A percentile compares a stretch with the other conserved stretches of the same genome.
Evolutionary conservation across 2,888 invertebrate species (phyloP).

Genomic region (Nemurella pictetii): DNA sequence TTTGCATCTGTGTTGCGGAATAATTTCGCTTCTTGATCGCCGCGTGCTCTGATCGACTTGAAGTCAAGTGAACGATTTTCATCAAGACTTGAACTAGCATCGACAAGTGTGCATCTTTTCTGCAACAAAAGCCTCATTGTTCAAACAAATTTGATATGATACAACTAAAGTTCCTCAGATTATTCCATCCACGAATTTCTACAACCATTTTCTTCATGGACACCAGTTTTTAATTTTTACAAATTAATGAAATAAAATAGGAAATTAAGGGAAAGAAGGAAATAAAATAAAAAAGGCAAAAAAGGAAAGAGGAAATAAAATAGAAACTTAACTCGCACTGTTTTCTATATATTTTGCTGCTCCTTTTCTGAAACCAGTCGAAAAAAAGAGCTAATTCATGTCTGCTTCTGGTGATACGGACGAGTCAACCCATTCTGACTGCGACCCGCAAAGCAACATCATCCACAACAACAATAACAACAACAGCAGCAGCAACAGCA

Average conservation of each 20-base stretch:
- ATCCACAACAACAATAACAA: background rate
- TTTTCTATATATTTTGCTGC: background rate
- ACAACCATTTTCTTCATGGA: background rate
- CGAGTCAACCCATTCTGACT: slow-evolving; percentile 17
- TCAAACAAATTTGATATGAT: background rate
- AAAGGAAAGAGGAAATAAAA: background rate
- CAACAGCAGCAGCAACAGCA: background rate
- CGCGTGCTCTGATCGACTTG: no score
- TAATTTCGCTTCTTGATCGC: no score
- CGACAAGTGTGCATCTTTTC: no score
- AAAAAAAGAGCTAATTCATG: background rate
- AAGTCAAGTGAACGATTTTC: no score
- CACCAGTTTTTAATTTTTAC: background rate
- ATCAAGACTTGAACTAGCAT: no score
- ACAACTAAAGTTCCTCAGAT: background rate
- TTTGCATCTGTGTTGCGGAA: no score
- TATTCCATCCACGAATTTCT: background rate
- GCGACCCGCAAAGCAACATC: background rate
- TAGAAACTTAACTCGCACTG: background rate
- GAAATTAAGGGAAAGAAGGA: background rate
- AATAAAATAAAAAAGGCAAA: background rate
- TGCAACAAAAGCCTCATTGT: background rate
- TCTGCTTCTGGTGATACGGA: slow-evolving; percentile 9
- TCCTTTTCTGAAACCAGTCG: background rate
- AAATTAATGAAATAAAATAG: background rate